phyloP scores from a whole-genome alignment of 2,888 invertebrate species.

The Amphipyra berbera region DNA sequence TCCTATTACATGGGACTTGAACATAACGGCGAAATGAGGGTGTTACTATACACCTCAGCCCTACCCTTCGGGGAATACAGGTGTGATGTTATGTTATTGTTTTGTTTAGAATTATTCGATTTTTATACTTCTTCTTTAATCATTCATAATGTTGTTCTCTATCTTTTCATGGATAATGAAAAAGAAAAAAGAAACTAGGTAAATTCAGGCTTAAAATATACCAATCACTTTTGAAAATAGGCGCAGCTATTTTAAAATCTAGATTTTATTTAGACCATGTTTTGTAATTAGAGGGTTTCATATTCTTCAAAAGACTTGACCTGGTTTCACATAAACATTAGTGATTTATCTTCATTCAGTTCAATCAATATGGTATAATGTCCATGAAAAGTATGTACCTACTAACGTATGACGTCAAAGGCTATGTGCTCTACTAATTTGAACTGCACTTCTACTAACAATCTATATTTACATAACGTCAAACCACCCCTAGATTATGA shows the following conservation, averaged over 20 bases:
- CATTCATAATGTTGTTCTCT: no score
- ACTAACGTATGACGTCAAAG: no score
- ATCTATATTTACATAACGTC: background rate
- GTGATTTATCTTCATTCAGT: constrained; percentile 30
- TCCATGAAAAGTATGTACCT: constrained; percentile 5
- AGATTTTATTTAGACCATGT: no score
- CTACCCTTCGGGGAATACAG: background rate
- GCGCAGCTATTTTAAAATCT: no score
- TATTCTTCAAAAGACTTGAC: background rate
- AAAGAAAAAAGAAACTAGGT: no score
- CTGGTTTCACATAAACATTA: background rate
- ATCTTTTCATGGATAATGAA: no score
- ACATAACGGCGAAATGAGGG: no score
- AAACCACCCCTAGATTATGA: constrained; percentile 9
- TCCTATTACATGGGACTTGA: background rate
- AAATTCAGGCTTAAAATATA: no score
- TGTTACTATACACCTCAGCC: background rate
- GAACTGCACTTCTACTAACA: background rate
- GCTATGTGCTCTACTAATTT: background rate
- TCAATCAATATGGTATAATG: constrained; percentile 28
- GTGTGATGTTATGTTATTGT: background rate
- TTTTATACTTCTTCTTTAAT: no score
- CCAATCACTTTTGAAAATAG: no score
- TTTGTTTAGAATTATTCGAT: no score
- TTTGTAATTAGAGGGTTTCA: no score